A percentile compares a stretch with the other conserved stretches of the same genome.
These are phyloP conservation scores for Oegoconia quadripuncta DNA, from an alignment of 2,888 invertebrate species.

Conservation along the genomic window DNA sequence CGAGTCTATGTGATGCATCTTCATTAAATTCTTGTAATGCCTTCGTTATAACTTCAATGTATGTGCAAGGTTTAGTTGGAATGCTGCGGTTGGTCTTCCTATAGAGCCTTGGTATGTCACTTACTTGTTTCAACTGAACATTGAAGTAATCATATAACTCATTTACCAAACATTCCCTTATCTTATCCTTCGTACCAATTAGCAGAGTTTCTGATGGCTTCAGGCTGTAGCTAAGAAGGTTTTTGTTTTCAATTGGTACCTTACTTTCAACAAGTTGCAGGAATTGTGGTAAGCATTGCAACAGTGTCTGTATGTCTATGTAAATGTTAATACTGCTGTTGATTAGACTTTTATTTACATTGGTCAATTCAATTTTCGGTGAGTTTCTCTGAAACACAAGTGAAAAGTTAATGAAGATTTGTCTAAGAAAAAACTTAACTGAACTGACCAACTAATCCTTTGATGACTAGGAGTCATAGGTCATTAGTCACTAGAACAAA, in stretches of 20 bases:
- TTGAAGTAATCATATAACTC: conserved; percentile 68
- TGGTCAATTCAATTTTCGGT: conserved; percentile 44
- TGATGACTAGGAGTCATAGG: too few species aligned
- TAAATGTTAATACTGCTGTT: conserved; percentile 62
- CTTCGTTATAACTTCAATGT: conserved; percentile 83
- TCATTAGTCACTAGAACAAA: too few species aligned
- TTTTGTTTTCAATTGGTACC: conserved; percentile 40
- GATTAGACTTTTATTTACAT: conserved; percentile 55
- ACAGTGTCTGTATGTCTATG: conserved; percentile 47
- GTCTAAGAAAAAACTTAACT: too few species aligned
- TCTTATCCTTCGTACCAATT: conserved; percentile 42
- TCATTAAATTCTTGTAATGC: conserved; percentile 80
- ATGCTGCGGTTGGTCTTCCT: conserved; percentile 93
- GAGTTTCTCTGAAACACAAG: conserved; percentile 44
- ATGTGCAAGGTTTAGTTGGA: conserved; percentile 89
- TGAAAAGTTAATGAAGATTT: background rate
- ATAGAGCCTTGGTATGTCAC: conserved; percentile 95
- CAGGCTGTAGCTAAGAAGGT: conserved; percentile 46
- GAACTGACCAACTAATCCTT: too few species aligned
- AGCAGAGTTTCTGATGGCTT: conserved; percentile 45
- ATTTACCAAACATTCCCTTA: conserved; percentile 59
- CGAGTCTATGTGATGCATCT: conserved; percentile 58
- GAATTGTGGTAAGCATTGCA: conserved; percentile 49
- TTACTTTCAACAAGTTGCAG: conserved; percentile 45
- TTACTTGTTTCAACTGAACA: conserved; percentile 87